Evolutionary conservation across 2,888 invertebrate species (phyloP), one percentile per base, ranked within the genome.

Genomic region (Azorinus chamasolen): DNA sequence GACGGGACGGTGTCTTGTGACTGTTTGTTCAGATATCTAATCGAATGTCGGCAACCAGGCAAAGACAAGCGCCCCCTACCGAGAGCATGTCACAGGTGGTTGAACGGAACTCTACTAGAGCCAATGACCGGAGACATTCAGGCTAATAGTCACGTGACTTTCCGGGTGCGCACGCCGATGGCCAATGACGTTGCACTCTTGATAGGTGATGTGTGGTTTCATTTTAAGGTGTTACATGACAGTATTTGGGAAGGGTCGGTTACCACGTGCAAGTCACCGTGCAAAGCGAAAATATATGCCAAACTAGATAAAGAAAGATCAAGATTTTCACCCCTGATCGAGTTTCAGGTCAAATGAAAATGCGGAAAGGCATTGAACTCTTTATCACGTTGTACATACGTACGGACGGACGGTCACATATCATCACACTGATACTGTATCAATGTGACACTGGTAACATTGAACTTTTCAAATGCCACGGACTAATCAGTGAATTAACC

Each of bases 101-200:
- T 83, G 53, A 83, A 88, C 51, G 86, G 89, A 41, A 88, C 89
- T 8, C 79, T 92, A 16, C 81, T 91, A 41, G 91, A 91, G 63
- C 92, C 92, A 20, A 81, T 88, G 3, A 72, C 79, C 8, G 91
- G 92, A 5, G 91, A 91, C 63, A 83, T 92, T 24, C 84, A 85
- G 39, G 55, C 84, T 14, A 85, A 88, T 59, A 78, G 77, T 24
- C 80, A 86, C 39, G 87, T 91, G 48, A 89, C 88, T 39, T 92
- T 91, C 83, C 83, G 89, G 46, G 84, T 92, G 24, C 85, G 91
- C 24, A 88, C 90, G n/a, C 89, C 88, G 1, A 72, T 86, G 25
- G 92, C 91, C 6, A 86, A 84, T 24, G 91, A 90, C 50, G 89
- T 92, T 50, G 90, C 90, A 1, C 81, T 91, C 53, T 81, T 91